phyloP scores from a whole-genome alignment of 2,888 invertebrate species.

The Spodoptera exigua region DNA sequence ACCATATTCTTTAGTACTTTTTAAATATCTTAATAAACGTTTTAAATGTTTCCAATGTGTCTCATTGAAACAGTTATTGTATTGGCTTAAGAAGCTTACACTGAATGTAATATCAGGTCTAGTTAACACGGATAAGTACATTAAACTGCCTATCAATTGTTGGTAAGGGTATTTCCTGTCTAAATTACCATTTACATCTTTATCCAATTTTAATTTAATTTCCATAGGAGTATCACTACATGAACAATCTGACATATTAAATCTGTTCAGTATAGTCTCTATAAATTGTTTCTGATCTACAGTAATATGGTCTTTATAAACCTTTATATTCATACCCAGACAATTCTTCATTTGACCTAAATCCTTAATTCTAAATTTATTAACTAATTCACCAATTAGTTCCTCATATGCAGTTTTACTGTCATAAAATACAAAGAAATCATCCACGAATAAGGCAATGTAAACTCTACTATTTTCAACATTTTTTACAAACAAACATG shows the following conservation, averaged over 20 bases:
- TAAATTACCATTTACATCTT: neutral
- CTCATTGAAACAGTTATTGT: slow-evolving; percentile 29
- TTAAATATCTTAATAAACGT: too few relatives aligned
- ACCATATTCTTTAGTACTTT: too few relatives aligned
- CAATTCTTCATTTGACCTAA: slow-evolving; percentile 34
- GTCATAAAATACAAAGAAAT: slow-evolving; percentile 34
- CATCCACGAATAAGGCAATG: slow-evolving; percentile 22
- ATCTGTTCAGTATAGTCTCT: slow-evolving; percentile 20
- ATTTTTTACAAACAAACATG: slow-evolving; percentile 21
- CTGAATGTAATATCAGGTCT: slow-evolving; percentile 18
- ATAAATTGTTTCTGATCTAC: slow-evolving; percentile 25
- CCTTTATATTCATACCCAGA: slow-evolving; percentile 32
- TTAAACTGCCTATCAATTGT: slow-evolving; percentile 11
- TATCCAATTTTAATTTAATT: slow-evolving; percentile 24
- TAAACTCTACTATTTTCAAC: slow-evolving; percentile 7
- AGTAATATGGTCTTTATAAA: slow-evolving; percentile 16
- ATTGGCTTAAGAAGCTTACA: slow-evolving; percentile 17
- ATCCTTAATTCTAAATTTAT: slow-evolving; percentile 29
- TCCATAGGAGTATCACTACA: slow-evolving; percentile 29
- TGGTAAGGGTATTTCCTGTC: slow-evolving; percentile 3
- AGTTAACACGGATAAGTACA: slow-evolving; percentile 17
- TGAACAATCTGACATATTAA: slow-evolving; percentile 29
- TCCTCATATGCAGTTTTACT: slow-evolving; percentile 13
- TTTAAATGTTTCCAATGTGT: too few relatives aligned
- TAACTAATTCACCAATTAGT: slow-evolving; percentile 2